Conservation (phyloP, 2,797 vertebrate genomes). For the Siniperca undulata region DNA sequence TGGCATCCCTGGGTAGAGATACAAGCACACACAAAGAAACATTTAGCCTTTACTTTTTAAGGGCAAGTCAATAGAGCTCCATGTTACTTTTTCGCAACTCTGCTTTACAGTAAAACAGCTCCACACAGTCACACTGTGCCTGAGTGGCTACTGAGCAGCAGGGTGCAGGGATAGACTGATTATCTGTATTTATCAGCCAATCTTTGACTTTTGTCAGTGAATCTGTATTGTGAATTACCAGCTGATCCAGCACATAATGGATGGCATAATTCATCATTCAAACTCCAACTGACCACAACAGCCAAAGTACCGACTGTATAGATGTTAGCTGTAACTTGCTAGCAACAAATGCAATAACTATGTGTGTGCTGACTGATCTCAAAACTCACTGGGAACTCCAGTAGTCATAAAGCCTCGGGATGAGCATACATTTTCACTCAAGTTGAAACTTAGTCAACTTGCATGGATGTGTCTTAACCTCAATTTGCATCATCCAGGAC, state of each 20-base stretch:
- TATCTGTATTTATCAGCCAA: neutral
- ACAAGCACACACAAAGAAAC: neutral
- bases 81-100: neutral
- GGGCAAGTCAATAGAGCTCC: neutral
- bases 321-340: neutral
- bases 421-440: neutral
- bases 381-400: neutral
- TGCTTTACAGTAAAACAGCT: neutral
- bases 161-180: neutral
- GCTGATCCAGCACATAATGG: neutral
- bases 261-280: neutral
- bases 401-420: neutral
- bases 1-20: slow-evolving; percentile 87
- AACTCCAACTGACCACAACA: neutral
- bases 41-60: neutral
- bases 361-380: neutral
- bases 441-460: neutral
- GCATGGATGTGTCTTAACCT: neutral
- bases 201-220: neutral
- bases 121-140: neutral
- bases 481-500: neutral
- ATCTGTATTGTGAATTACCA: neutral
- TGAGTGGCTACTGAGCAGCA: neutral
- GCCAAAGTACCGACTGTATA: neutral
- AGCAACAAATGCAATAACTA: neutral